Evolutionary conservation across 2,888 invertebrate genomes (phyloP).

Genomic region (Leptura quadrifasciata): DNA sequence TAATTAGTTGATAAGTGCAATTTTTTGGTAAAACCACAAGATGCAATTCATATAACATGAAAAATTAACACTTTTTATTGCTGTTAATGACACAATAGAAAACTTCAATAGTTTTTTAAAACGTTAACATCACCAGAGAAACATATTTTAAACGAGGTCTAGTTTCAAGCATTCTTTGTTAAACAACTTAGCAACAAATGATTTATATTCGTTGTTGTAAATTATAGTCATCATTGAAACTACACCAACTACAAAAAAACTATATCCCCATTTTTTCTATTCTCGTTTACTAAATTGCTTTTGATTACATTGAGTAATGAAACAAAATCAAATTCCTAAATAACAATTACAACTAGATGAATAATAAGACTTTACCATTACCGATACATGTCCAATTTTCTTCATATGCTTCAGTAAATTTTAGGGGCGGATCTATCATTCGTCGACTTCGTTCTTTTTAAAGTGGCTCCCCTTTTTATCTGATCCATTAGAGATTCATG

Average conservation of each 20-base stretch:
- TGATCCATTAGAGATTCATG: slow-evolving; percentile 96
- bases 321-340: slow-evolving; percentile 30
- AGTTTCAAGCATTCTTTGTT: no score
- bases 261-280: slow-evolving; percentile 30
- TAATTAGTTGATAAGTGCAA: no score
- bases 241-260: not conserved
- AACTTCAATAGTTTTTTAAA: no score
- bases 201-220: no score
- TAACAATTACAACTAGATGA: slow-evolving; percentile 37
- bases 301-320: slow-evolving; percentile 37
- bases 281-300: slow-evolving; percentile 29
- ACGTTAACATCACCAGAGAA: no score
- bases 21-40: no score
- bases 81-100: no score
- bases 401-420: slow-evolving; percentile 79
- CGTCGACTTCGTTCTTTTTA: slow-evolving; percentile 85
- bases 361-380: slow-evolving; percentile 25
- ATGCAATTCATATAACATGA: no score
- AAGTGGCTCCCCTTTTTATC: slow-evolving; percentile 89
- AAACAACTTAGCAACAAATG: no score
- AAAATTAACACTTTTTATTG: no score
- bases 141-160: no score
- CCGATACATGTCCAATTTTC: slow-evolving; percentile 19
- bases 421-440: slow-evolving; percentile 93
- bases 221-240: not conserved